Conservation (phyloP, 2,113 vertebrate species). For the Pachyramphus minor region DNA sequence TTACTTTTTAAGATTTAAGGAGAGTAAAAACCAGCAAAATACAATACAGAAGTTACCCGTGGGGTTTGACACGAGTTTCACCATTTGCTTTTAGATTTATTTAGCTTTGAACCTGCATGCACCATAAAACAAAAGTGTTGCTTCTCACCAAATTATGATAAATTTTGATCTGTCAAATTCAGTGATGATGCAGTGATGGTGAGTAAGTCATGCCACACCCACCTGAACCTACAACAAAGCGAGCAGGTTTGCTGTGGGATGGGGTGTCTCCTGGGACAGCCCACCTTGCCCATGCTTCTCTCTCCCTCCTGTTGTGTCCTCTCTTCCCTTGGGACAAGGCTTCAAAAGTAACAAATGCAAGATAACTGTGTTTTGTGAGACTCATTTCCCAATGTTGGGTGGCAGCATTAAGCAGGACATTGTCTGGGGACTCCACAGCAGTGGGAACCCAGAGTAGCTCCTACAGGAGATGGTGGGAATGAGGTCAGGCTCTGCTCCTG, state of each 20-base stretch:
- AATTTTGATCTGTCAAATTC: neutral
- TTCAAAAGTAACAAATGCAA: neutral
- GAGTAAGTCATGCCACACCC: neutral
- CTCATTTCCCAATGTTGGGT: neutral
- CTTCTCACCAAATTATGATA: neutral
- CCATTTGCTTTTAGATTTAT: neutral
- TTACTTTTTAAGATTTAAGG: neutral
- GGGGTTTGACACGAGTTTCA: neutral
- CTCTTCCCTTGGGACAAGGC: neutral
- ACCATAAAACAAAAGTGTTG: neutral
- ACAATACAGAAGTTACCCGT: no score
- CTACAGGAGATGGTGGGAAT: neutral
- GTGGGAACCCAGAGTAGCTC: neutral
- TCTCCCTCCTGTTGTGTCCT: neutral
- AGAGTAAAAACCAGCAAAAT: neutral
- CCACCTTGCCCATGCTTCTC: fast-evolving
- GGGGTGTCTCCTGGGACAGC: neutral
- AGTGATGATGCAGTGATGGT: no score
- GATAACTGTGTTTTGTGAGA: neutral
- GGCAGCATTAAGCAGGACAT: fast-evolving
- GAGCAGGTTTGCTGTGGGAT: neutral
- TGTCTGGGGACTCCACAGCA: neutral
- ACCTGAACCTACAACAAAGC: neutral
- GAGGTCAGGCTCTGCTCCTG: neutral
- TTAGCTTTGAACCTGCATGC: neutral